phyloP scores from a whole-genome alignment of 2,888 invertebrate species.

The Cryptops parisi region DNA sequence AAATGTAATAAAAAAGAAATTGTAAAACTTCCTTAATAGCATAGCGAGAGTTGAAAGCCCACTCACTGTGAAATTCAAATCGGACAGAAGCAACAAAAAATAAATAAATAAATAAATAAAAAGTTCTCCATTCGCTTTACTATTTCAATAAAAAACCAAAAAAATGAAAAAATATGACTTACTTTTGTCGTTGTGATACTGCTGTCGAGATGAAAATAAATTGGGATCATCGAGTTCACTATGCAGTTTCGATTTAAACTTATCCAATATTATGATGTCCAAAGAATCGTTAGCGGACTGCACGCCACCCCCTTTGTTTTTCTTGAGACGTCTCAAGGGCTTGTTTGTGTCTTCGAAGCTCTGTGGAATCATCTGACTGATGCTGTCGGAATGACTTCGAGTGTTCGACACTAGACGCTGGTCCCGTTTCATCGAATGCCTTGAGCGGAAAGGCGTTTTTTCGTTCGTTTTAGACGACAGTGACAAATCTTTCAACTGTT shows the following conservation, averaged over 20 bases:
- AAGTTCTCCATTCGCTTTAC: too few relatives aligned
- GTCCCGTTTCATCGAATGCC: neutral
- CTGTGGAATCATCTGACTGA: constrained; percentile 8
- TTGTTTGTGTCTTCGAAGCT: neutral
- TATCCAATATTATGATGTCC: too few relatives aligned
- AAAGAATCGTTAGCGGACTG: too few relatives aligned
- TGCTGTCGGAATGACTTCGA: constrained; percentile 7
- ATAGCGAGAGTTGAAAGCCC: too few relatives aligned
- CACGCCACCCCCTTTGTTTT: too few relatives aligned
- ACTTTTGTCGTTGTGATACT: constrained; percentile 18
- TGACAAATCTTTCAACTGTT: too few relatives aligned
- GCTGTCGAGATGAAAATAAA: constrained; percentile 1
- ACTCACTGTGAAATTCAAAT: too few relatives aligned
- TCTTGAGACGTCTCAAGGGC: neutral
- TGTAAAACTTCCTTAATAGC: too few relatives aligned
- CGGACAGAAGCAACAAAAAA: too few relatives aligned
- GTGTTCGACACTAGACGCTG: neutral
- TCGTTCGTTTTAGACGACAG: neutral
- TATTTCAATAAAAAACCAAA: neutral
- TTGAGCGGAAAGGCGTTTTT: neutral
- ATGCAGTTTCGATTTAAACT: too few relatives aligned
- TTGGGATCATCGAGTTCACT: neutral
- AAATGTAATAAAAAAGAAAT: too few relatives aligned
- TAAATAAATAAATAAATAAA: too few relatives aligned
- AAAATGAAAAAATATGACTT: neutral